phyloP scores from a whole-genome alignment of 2,888 invertebrate genomes.

The Julus scanicus region DNA sequence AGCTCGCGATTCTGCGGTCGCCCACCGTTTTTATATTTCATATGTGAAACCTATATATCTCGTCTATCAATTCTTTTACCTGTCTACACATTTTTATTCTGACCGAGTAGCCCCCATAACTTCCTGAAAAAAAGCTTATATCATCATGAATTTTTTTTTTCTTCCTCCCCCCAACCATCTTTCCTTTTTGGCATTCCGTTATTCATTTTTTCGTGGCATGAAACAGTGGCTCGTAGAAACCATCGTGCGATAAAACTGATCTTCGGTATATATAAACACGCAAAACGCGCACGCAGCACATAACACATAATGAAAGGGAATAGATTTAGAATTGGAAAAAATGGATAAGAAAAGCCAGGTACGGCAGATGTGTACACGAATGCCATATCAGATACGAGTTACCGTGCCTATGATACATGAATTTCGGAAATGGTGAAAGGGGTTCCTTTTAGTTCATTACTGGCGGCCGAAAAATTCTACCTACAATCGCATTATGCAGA shows the following conservation, averaged over 20 bases:
- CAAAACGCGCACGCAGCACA: constrained; percentile 25
- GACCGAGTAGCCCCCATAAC: constrained; percentile 43
- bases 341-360: constrained; percentile 25
- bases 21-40: constrained; percentile 1
- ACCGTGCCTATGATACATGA: neutral
- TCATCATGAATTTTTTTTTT: constrained; percentile 8
- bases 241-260: neutral
- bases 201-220: neutral
- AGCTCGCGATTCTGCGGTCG: neutral
- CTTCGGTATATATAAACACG: constrained; percentile 16
- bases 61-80: constrained; percentile 7
- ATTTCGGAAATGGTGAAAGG: neutral
- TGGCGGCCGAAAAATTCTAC: neutral
- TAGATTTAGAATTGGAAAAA: constrained; percentile 24
- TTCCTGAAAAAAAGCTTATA: constrained; percentile 16
- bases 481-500: constrained; percentile 40
- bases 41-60: constrained; percentile 8
- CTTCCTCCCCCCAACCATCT: neutral
- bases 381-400: neutral
- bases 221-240: neutral
- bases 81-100: constrained; percentile 26
- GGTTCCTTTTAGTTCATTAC: neutral
- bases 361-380: neutral
- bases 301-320: constrained; percentile 29
- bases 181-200: constrained; percentile 31